These are phyloP conservation scores for Adela reaumurella DNA, from an alignment of 2,888 invertebrate species.

Conservation along the genomic window DNA sequence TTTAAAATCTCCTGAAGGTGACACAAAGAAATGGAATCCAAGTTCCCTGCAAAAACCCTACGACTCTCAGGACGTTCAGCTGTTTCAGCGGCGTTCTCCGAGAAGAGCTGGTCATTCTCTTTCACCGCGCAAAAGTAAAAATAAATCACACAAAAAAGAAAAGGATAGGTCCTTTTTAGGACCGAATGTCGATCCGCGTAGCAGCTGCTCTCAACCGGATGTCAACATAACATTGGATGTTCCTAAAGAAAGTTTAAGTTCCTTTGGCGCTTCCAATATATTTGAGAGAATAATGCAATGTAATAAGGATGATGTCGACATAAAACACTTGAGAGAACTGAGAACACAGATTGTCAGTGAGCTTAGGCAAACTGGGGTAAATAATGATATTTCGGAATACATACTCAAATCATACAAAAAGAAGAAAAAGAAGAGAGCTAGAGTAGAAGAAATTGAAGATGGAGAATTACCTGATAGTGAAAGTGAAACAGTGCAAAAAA, in stretches of 20 bases:
- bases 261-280: slow-evolving; percentile 41
- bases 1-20: slow-evolving; percentile 30
- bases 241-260: slow-evolving; percentile 36
- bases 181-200: too few species aligned
- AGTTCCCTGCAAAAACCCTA: neutral
- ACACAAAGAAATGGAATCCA: neutral
- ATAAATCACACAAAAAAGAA: slow-evolving; percentile 23
- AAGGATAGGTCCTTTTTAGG: too few species aligned
- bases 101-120: slow-evolving; percentile 14
- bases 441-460: slow-evolving; percentile 33
- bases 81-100: slow-evolving; percentile 30
- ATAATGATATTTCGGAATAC: slow-evolving; percentile 43
- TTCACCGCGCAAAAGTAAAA: slow-evolving; percentile 25
- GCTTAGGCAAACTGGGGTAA: slow-evolving; percentile 38
- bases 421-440: slow-evolving; percentile 19
- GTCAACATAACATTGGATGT: slow-evolving; percentile 45
- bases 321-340: slow-evolving; percentile 43
- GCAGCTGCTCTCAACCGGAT: slow-evolving; percentile 19
- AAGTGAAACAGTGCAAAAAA: slow-evolving; percentile 40
- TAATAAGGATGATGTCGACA: slow-evolving; percentile 41
- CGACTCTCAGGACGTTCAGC: slow-evolving; percentile 17
- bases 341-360: slow-evolving; percentile 46
- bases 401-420: slow-evolving; percentile 38
- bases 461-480: slow-evolving; percentile 48
- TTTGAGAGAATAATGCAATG: slow-evolving; percentile 41